Evolutionary conservation across 2,888 invertebrate species (phyloP).

Genomic region (Erannis defoliaria): DNA sequence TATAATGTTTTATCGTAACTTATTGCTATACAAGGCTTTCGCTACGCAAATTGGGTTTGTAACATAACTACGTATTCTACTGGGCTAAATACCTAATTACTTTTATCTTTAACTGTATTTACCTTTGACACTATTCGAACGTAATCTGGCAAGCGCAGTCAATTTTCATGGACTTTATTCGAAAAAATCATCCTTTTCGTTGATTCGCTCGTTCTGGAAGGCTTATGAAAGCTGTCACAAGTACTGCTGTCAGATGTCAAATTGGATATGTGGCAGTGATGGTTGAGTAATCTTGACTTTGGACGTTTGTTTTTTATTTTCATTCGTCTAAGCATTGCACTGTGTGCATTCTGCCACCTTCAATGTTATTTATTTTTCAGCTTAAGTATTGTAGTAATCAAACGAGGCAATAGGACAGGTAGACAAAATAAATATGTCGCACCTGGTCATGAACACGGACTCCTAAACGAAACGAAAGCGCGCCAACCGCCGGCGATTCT

Average conservation of each 20-base stretch:
- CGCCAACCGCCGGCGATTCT: too few relatives aligned
- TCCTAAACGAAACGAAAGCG: too few relatives aligned
- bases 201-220: slow-evolving; percentile 56
- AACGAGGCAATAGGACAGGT: too few relatives aligned
- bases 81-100: slow-evolving; percentile 41
- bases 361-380: too few relatives aligned
- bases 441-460: too few relatives aligned
- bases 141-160: slow-evolving; percentile 70
- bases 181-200: slow-evolving; percentile 70
- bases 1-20: slow-evolving; percentile 57
- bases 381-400: too few relatives aligned
- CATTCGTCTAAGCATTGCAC: too few relatives aligned
- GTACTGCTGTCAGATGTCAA: neutral
- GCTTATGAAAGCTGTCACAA: too few relatives aligned
- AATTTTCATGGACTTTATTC: slow-evolving; percentile 73
- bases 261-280: neutral
- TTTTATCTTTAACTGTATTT: slow-evolving; percentile 63
- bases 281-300: neutral
- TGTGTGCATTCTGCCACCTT: too few relatives aligned
- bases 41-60: slow-evolving; percentile 34
- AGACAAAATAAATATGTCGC: too few relatives aligned
- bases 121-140: slow-evolving; percentile 80
- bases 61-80: slow-evolving; percentile 39
- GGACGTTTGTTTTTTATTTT: neutral
- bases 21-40: slow-evolving; percentile 46